phyloP scores from a whole-genome alignment of 2,797 vertebrate genomes.

The Peromyscus attwateri region DNA sequence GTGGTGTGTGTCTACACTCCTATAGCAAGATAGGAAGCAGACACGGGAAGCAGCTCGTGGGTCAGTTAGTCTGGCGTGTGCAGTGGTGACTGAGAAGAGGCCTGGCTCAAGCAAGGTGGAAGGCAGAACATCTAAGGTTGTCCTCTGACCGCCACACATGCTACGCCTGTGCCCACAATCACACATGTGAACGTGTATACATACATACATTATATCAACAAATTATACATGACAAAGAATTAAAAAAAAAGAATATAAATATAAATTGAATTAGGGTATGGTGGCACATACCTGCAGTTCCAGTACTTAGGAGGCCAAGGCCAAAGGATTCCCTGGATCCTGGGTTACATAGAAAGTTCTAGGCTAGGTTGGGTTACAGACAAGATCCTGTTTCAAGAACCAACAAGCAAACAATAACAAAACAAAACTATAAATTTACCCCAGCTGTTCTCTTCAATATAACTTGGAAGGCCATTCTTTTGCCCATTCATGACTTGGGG shows the following conservation, averaged over 20 bases:
- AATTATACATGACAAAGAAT: background rate
- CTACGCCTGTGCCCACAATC: background rate
- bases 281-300: background rate
- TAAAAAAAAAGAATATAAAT: background rate
- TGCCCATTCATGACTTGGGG: background rate
- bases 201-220: background rate
- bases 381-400: background rate
- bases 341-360: background rate
- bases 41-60: background rate
- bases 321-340: background rate
- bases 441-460: background rate
- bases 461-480: background rate
- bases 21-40: background rate
- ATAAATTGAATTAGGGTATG: background rate
- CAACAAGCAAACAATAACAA: background rate
- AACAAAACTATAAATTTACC: background rate
- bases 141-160: background rate
- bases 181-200: background rate
- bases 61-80: background rate
- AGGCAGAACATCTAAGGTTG: background rate
- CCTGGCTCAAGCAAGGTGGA: background rate
- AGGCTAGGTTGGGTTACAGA: background rate
- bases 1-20: background rate
- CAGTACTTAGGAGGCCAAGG: background rate
- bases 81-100: background rate